These are phyloP conservation scores for Plectropomus leopardus DNA, from an alignment of 2,113 vertebrate genomes.

Conservation along the genomic window DNA sequence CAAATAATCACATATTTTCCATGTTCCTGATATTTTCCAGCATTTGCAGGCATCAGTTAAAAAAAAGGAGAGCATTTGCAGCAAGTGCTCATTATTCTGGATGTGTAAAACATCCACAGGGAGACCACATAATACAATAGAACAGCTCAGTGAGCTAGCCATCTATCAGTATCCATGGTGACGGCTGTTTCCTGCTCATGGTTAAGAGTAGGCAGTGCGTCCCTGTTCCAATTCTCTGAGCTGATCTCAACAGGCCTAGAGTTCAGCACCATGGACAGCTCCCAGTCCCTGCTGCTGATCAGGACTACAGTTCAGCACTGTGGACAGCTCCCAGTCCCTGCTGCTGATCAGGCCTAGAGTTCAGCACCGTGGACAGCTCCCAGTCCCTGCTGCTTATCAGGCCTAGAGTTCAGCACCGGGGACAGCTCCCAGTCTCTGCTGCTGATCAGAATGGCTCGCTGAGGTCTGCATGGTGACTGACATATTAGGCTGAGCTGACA, in stretches of 20 bases:
- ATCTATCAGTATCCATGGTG: not conserved
- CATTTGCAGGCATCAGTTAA: not conserved
- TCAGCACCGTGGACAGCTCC: conserved; percentile 64
- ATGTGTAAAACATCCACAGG: not conserved
- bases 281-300: accelerated
- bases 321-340: not conserved
- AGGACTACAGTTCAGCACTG: conserved; percentile 51
- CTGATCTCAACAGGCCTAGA: not conserved
- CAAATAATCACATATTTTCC: not conserved
- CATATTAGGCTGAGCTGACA: not conserved
- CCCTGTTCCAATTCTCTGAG: not conserved
- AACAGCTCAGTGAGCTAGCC: not conserved
- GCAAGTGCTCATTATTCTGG: not conserved
- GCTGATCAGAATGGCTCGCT: not conserved
- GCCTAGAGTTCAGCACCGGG: conserved; percentile 51
- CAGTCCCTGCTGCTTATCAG: accelerated
- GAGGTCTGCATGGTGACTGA: not conserved
- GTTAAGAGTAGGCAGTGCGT: not conserved
- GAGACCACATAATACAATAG: not conserved
- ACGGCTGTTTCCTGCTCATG: not conserved
- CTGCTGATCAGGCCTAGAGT: not conserved
- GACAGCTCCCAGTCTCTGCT: not conserved
- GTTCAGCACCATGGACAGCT: conserved; percentile 64
- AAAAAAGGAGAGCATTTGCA: not conserved
- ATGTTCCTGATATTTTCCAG: not conserved